phyloP scores from a whole-genome alignment of 2,888 invertebrate species.

The Ormyrus labotus region DNA sequence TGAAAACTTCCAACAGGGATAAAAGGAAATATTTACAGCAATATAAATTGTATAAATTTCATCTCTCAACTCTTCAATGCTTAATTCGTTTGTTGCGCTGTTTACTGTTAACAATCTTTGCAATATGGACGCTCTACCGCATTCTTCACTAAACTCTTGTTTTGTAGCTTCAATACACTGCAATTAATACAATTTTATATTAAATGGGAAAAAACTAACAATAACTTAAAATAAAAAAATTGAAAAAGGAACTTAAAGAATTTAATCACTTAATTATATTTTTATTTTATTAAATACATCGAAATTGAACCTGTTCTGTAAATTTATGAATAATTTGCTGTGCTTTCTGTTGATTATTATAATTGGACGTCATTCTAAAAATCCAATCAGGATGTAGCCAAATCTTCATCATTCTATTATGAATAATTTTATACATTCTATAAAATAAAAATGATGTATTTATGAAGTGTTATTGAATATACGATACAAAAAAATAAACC shows the following conservation, averaged over 20 bases:
- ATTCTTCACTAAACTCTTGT: neutral
- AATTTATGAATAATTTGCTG: slow-evolving; percentile 54
- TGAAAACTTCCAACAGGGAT: no score
- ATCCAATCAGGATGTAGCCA: slow-evolving; percentile 62
- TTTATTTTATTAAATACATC: neutral
- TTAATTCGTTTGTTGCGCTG: slow-evolving; percentile 50
- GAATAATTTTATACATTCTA: slow-evolving; percentile 60
- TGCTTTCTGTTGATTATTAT: slow-evolving; percentile 46
- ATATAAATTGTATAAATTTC: slow-evolving; percentile 61
- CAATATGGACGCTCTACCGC: slow-evolving; percentile 40
- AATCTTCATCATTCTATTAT: slow-evolving; percentile 60
- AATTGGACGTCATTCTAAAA: slow-evolving; percentile 53
- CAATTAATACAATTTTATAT: neutral
- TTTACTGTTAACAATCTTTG: slow-evolving; percentile 58
- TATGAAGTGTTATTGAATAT: neutral
- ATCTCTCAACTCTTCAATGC: slow-evolving; percentile 57
- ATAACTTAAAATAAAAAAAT: no score
- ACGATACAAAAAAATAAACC: neutral
- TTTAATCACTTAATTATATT: slow-evolving; percentile 1
- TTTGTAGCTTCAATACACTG: slow-evolving; percentile 32
- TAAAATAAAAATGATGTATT: neutral
- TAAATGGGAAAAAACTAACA: no score
- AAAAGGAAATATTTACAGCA: slow-evolving; percentile 52
- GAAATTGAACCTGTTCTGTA: slow-evolving; percentile 48
- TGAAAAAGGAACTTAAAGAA: no score